Conservation (phyloP, 2,888 invertebrate species). For the Harmothoe impar region DNA sequence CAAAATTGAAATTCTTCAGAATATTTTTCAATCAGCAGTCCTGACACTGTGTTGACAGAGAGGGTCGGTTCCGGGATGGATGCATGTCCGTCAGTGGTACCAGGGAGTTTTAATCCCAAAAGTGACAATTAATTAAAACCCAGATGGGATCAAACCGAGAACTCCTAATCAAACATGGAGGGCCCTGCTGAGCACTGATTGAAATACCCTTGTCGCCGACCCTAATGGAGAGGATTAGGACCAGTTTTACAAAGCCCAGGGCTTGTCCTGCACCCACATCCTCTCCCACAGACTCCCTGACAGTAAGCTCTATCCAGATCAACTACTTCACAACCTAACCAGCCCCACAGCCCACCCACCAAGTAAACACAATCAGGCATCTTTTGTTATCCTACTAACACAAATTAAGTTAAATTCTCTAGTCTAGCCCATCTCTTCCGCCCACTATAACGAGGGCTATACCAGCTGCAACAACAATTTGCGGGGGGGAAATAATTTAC, state of each 20-base stretch:
- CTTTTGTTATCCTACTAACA: no score
- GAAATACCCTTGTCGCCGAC: background rate
- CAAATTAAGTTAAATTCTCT: no score
- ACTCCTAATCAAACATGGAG: conserved; percentile 24
- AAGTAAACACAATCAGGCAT: no score
- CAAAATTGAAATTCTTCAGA: background rate
- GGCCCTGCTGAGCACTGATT: background rate
- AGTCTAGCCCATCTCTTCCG: no score
- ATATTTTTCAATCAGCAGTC: background rate
- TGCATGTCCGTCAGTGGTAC: background rate
- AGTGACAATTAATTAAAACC: conserved; percentile 26
- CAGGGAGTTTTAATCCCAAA: conserved; percentile 11
- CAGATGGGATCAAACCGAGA: background rate
- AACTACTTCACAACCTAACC: no score
- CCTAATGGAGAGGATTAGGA: conserved; percentile 14
- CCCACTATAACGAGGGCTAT: no score
- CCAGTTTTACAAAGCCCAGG: background rate
- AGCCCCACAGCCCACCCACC: no score
- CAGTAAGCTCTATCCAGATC: no score
- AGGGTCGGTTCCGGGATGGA: background rate
- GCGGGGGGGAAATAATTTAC: no score
- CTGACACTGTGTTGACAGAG: background rate
- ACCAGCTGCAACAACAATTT: no score
- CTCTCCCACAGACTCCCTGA: background rate
- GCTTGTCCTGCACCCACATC: background rate